Percentiles rank a stretch among this genome's conserved stretches.
Conservation (phyloP, 2,113 vertebrate genomes). For the Petrocephalus zakoni region DNA sequence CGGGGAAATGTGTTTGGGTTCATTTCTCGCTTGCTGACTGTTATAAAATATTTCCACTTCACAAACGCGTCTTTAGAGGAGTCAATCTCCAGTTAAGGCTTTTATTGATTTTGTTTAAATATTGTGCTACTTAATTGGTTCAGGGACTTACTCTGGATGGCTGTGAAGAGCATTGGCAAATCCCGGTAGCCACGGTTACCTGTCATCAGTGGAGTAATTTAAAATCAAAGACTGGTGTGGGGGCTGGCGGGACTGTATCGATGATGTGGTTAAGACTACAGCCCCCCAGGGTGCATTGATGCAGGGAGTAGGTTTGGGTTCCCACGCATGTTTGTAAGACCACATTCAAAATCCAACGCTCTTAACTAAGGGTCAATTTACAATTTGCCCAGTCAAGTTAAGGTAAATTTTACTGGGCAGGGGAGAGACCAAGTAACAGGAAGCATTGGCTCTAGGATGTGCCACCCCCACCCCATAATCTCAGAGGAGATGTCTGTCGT, state of each 20-base stretch:
- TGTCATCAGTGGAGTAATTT: neutral
- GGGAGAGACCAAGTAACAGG: slow-evolving; percentile 47
- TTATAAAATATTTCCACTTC: neutral
- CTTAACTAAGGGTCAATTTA: slow-evolving; percentile 45
- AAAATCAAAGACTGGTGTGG: neutral
- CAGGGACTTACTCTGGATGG: neutral
- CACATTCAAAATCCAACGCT: slow-evolving; percentile 20
- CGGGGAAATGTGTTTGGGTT: neutral
- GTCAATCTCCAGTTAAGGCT: neutral
- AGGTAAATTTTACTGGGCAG: slow-evolving; percentile 31
- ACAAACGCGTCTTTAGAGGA: neutral
- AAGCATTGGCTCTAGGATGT: slow-evolving; percentile 47
- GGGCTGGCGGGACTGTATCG: neutral
- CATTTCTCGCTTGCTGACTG: neutral
- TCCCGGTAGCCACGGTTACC: neutral
- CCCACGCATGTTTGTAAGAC: neutral
- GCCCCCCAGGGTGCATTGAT: neutral
- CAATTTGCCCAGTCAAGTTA: slow-evolving; percentile 43
- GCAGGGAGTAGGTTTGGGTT: neutral
- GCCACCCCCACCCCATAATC: slow-evolving; percentile 54
- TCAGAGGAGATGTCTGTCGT: slow-evolving; percentile 65
- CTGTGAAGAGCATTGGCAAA: neutral
- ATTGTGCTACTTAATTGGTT: neutral
- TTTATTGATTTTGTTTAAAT: neutral
- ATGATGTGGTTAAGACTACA: neutral